These are phyloP conservation scores for Achroia grisella DNA, from an alignment of 1,140 invertebrate genomes.

Conservation along the genomic window DNA sequence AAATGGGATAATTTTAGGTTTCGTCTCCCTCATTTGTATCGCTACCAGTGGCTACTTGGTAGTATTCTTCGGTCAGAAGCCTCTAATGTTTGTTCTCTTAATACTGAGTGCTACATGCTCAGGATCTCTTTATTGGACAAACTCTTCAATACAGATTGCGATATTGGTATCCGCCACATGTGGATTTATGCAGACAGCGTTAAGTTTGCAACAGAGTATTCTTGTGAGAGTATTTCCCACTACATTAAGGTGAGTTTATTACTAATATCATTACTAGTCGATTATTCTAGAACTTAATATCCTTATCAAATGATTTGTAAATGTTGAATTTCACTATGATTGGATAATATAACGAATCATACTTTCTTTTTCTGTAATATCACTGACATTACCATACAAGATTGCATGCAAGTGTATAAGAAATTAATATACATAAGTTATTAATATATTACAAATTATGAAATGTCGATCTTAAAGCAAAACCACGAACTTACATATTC, in stretches of 20 bases:
- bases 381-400: too few species aligned
- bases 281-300: too few species aligned
- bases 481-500: too few species aligned
- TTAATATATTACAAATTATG: too few species aligned
- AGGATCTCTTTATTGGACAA: constrained; percentile 26
- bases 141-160: constrained; percentile 33
- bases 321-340: too few species aligned
- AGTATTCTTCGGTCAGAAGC: constrained; percentile 29
- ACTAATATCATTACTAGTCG: neutral
- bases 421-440: too few species aligned
- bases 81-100: constrained; percentile 29
- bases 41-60: constrained; percentile 25
- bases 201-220: constrained; percentile 37
- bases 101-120: constrained; percentile 22
- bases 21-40: constrained; percentile 25
- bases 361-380: too few species aligned
- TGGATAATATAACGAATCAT: too few species aligned
- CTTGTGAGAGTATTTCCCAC: constrained; percentile 43
- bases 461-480: too few species aligned
- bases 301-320: too few species aligned
- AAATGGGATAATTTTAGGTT: constrained; percentile 38
- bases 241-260: constrained; percentile 30
- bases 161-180: constrained; percentile 39
- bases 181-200: constrained; percentile 36
- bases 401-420: too few species aligned